Evolutionary conservation across 2,888 invertebrate genomes (phyloP).

Genomic region (Lasioglossum leucozonium): DNA sequence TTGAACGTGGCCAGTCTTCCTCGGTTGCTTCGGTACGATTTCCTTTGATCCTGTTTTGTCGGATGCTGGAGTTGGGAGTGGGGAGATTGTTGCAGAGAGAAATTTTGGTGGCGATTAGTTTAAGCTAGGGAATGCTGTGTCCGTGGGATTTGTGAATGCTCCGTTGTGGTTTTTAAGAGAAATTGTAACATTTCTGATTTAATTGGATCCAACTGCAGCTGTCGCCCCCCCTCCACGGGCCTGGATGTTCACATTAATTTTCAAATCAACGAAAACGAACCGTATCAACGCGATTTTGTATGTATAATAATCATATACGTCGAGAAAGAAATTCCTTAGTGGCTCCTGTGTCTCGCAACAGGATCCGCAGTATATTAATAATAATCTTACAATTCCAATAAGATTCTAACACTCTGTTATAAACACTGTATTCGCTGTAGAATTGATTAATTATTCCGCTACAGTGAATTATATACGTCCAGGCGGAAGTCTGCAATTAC

Average conservation of each 20-base stretch:
- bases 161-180: background rate
- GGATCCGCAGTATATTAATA: background rate
- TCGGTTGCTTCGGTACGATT: background rate
- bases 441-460: background rate
- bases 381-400: background rate
- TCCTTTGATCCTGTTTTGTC: background rate
- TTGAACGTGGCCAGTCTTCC: background rate
- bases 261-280: background rate
- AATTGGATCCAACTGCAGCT: background rate
- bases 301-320: no score
- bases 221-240: background rate
- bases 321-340: background rate
- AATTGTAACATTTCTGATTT: background rate
- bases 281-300: no score
- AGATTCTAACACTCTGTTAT: no score
- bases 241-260: background rate
- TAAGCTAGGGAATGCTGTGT: background rate
- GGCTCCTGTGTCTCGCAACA: background rate
- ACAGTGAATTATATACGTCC: background rate
- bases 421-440: no score
- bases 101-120: background rate
- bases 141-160: background rate
- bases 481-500: background rate
- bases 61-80: background rate
- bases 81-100: background rate